Base-by-base conservation (phyloP, 2,888 invertebrate genomes). In the Megaustenia siamemsis region DNA sequence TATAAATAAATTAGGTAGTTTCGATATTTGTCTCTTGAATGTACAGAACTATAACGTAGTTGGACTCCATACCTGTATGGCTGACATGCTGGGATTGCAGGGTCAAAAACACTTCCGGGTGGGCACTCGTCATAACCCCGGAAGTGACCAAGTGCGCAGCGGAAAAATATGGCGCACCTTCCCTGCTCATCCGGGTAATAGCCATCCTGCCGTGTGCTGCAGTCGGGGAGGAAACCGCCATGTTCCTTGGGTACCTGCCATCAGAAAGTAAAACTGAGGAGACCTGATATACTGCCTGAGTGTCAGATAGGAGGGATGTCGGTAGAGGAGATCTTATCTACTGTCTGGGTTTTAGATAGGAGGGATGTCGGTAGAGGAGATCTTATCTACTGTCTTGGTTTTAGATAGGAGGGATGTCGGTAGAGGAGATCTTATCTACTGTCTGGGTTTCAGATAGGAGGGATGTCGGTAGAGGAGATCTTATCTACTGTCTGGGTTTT, bases 141-240 rank as follows among this genome's bases (percentile, higher is more conserved):
- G 76, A 89, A 89, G 12, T 69, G 73, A 18, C 82, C 68, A 66
- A 86, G 68, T 15, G 82, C 81, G 63, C 89, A 89, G 75, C 88
- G 84, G 82, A 89, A 89, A 83, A 87, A 89, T 32, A 89, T 86
- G 24, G 87, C 88, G 71, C 89, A 89, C 69, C 87, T 40, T 21
- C 89, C 89, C 49, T 88, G 87, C 56, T 89, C 89, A 71, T 89
- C 89, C 10, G 89, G 88, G 63, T 89, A 89, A 76, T 85, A 83
- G 5, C 89, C 89, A 45, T 89, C 88, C 8, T 71, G 76, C 1
- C 89, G 69, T 60, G 80, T 81, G 40, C 84, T 86, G 49, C 89
- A 89, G 53, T 89, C 88, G 3, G 89, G 89, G 35, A 86, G 79
- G 28, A 89, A 86, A 12, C 89, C 89, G 2, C 88, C 88, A 35